A percentile compares a stretch with the other conserved stretches of the same genome.
Evolutionary conservation across 2,113 vertebrate genomes (phyloP).

Genomic region (Neodontobutis hainanensis): DNA sequence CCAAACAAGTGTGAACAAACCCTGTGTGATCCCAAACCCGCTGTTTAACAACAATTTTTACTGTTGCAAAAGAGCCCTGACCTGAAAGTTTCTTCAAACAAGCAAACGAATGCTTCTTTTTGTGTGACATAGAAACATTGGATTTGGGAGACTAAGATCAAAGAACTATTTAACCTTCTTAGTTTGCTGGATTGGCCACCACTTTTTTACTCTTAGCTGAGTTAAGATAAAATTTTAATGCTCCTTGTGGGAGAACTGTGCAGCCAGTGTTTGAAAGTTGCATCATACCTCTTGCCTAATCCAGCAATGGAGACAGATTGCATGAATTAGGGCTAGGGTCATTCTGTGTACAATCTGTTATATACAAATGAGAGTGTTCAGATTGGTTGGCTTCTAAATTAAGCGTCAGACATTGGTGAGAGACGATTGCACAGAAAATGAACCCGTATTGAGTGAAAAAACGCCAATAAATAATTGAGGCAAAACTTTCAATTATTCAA

Average conservation of each 20-base stretch:
- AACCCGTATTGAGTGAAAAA: conserved; percentile 40
- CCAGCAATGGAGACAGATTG: background rate
- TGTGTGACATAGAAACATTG: background rate
- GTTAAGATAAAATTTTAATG: conserved; percentile 11
- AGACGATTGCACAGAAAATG: conserved; percentile 29
- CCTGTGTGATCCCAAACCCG: too few relatives aligned
- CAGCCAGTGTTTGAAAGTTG: conserved; percentile 8
- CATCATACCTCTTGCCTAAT: conserved; percentile 10
- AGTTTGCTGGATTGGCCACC: background rate
- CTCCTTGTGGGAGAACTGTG: background rate
- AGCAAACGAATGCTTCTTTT: too few relatives aligned
- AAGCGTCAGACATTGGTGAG: conserved; percentile 6
- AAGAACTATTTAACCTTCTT: background rate
- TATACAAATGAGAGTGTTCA: background rate
- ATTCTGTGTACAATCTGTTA: conserved; percentile 2
- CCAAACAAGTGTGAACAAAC: too few relatives aligned
- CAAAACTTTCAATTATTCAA: conserved; percentile 59
- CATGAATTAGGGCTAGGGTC: background rate
- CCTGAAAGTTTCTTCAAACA: too few relatives aligned
- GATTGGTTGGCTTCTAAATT: conserved; percentile 11
- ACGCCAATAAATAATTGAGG: conserved; percentile 65
- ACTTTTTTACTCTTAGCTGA: conserved; percentile 9
- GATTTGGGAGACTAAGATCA: background rate
- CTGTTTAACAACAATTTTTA: too few relatives aligned
- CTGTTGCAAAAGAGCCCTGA: too few relatives aligned